These are phyloP conservation scores for Micromesistius poutassou DNA, from an alignment of 2,797 vertebrate species.

Conservation along the genomic window DNA sequence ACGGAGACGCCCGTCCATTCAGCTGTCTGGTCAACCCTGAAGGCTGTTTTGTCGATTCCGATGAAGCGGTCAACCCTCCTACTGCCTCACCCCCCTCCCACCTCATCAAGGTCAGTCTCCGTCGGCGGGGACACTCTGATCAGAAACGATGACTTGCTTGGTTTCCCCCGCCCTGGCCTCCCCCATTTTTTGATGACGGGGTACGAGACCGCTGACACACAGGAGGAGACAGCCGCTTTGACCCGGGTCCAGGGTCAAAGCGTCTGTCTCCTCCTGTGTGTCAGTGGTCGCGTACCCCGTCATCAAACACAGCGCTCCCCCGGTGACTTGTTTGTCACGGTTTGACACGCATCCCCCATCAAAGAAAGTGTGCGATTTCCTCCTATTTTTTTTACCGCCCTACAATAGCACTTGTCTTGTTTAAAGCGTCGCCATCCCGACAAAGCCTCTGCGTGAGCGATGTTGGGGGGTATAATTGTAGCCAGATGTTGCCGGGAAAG, in stretches of 20 bases:
- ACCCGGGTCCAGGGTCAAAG: background rate
- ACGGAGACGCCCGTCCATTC: background rate
- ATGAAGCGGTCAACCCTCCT: background rate
- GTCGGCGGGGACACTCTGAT: background rate
- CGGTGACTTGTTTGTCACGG: background rate
- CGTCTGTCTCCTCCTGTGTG: background rate
- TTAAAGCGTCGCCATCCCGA: background rate
- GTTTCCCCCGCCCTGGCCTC: no score
- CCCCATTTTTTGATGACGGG: background rate
- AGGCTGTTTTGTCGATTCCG: background rate
- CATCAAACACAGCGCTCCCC: background rate
- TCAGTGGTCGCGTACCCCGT: background rate
- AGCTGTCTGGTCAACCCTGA: background rate
- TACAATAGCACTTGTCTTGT: background rate
- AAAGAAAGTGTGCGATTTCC: background rate
- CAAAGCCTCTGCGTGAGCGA: background rate
- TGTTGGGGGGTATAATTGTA: background rate
- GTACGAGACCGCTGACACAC: background rate
- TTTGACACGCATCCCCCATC: background rate
- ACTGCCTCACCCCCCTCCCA: background rate
- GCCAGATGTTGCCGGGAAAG: background rate
- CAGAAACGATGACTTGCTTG: background rate
- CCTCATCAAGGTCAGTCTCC: background rate
- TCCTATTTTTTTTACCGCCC: background rate
- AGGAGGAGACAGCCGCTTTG: background rate